These are phyloP conservation scores for Ptychadena robeensis DNA, from an alignment of 2,797 vertebrate species.

Conservation along the genomic window DNA sequence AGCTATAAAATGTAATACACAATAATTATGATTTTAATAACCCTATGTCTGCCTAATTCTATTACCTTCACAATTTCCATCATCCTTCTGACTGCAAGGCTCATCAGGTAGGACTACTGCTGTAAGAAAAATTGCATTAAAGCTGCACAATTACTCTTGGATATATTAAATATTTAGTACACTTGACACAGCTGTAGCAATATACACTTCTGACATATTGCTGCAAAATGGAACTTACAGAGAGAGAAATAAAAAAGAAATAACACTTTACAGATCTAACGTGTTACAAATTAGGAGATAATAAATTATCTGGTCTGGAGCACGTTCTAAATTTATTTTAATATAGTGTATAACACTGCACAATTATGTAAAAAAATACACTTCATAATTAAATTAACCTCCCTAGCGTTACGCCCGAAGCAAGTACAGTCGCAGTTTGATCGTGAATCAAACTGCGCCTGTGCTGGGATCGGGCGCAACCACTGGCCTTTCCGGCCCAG, in stretches of 20 bases:
- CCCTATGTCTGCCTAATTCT: background rate
- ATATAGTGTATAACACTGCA: too few relatives aligned
- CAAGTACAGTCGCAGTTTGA: too few relatives aligned
- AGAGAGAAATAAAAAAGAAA: background rate
- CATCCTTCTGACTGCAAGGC: background rate
- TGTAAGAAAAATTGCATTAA: background rate
- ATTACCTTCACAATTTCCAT: background rate
- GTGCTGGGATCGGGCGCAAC: too few relatives aligned
- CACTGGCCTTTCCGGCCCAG: too few relatives aligned
- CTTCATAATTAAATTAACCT: too few relatives aligned
- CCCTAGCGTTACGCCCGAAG: too few relatives aligned
- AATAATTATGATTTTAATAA: slow-evolving; percentile 12
- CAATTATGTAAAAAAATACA: too few relatives aligned
- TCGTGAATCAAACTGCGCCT: too few relatives aligned
- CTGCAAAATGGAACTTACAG: background rate
- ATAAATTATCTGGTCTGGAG: too few relatives aligned
- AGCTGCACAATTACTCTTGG: background rate
- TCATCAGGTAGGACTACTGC: background rate
- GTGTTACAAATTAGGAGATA: too few relatives aligned
- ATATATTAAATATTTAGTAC: background rate
- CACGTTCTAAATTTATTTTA: too few relatives aligned
- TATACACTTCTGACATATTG: background rate
- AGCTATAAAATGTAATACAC: background rate
- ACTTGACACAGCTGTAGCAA: background rate
- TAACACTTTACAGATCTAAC: too few relatives aligned